Percentiles rank a stretch among this genome's conserved stretches.
phyloP scores from a whole-genome alignment of 2,113 vertebrate genomes.

The Phaetusa simplex region DNA sequence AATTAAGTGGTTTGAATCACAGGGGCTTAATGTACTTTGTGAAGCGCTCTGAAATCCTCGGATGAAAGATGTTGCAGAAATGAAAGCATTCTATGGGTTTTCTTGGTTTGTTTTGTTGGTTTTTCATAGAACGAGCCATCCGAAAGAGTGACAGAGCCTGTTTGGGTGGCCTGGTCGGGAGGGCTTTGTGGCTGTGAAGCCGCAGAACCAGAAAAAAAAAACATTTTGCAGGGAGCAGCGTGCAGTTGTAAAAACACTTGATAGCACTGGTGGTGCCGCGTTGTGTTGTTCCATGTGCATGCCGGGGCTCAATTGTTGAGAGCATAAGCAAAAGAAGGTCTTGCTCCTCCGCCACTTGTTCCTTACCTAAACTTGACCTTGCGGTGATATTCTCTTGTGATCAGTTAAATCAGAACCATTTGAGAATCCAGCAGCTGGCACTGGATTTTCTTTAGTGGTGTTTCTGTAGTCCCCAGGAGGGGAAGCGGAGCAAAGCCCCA shows the following conservation, averaged over 20 bases:
- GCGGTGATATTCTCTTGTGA: background rate
- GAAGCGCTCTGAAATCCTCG: fast-evolving
- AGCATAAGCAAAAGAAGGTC: background rate
- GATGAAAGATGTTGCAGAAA: background rate
- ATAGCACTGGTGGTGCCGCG: background rate
- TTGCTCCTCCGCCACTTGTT: background rate
- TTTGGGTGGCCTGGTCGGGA: slow-evolving; percentile 11
- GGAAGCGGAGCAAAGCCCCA: background rate
- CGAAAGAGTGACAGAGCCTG: background rate
- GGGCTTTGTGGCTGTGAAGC: slow-evolving; percentile 9
- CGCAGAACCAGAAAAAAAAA: background rate
- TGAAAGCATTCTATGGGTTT: background rate
- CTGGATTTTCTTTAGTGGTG: background rate
- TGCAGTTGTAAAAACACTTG: background rate
- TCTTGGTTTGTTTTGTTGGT: background rate
- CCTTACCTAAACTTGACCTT: background rate
- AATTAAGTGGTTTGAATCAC: background rate
- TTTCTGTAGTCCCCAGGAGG: background rate
- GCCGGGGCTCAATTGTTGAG: background rate
- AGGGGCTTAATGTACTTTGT: background rate
- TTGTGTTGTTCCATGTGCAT: background rate
- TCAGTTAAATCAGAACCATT: background rate
- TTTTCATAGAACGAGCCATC: background rate
- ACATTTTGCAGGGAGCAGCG: background rate
- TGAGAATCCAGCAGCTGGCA: background rate